Conservation (phyloP, 2,888 invertebrate genomes). For the Tiliacea citrago region DNA sequence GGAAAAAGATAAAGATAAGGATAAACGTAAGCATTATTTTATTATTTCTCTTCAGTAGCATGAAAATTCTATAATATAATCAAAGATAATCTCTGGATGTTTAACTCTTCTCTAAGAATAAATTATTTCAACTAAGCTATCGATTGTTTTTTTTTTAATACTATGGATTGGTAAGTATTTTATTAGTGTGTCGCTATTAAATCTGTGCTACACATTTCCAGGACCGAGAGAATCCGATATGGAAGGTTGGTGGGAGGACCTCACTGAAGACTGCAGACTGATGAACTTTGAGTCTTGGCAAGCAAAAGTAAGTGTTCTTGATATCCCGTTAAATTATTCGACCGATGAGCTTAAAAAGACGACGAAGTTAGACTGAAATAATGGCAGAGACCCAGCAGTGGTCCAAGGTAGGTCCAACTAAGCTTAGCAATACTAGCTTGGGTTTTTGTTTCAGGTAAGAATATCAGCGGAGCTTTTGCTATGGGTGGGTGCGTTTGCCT, state of each 20-base stretch:
- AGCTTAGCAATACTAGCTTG: too few species aligned
- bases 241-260: conserved; percentile 93
- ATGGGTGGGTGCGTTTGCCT: conserved; percentile 95
- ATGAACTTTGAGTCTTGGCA: conserved; percentile 92
- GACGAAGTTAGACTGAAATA: too few species aligned
- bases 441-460: conserved; percentile 89
- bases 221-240: conserved; percentile 87
- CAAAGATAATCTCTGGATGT: not conserved
- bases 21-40: conserved; percentile 71
- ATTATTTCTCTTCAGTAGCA: too few species aligned
- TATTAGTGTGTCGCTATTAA: not conserved
- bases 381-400: too few species aligned
- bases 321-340: not conserved
- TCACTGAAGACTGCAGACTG: conserved; percentile 93
- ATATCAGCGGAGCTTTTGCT: conserved; percentile 95
- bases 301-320: conserved; percentile 84
- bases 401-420: too few species aligned
- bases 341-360: too few species aligned
- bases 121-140: not conserved
- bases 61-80: not conserved
- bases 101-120: not conserved
- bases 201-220: conserved; percentile 8
- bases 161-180: not conserved
- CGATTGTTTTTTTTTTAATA: not conserved
- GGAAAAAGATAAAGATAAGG: conserved; percentile 86